Conservation (phyloP, 2,797 vertebrate genomes). For the Anabas testudineus region DNA sequence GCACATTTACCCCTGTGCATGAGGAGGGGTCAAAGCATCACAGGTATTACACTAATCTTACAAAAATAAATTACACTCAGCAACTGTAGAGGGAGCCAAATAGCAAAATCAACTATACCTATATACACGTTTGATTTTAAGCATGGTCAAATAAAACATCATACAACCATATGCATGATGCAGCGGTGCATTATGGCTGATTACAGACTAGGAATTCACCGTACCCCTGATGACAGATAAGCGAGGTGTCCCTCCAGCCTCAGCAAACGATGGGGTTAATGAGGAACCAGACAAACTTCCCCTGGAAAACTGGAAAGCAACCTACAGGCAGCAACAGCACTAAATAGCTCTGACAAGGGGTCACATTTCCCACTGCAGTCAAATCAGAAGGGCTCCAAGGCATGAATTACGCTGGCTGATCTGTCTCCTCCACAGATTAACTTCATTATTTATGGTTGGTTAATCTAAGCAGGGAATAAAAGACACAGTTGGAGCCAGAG, state of each 20-base stretch:
- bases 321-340: constrained; percentile 49
- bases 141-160: no score
- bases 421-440: constrained; percentile 53
- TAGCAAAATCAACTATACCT: no score
- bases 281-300: constrained; percentile 56
- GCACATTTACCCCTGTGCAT: no score
- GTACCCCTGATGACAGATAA: constrained; percentile 45
- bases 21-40: no score
- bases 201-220: constrained; percentile 62
- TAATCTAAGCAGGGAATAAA: constrained; percentile 43
- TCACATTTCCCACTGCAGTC: constrained; percentile 70
- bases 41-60: no score
- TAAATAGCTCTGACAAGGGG: constrained; percentile 61
- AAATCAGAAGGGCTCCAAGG: constrained; percentile 43
- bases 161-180: no score
- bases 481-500: constrained; percentile 26
- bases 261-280: constrained; percentile 34
- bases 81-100: no score
- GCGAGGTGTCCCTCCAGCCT: constrained; percentile 18
- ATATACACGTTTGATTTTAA: no score
- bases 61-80: no score
- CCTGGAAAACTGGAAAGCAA: constrained; percentile 70
- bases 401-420: constrained; percentile 52
- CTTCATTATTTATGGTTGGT: constrained; percentile 58
- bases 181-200: constrained; percentile 47